Conservation (phyloP, 2,888 invertebrate genomes). For the Drosophila koepferae region DNA sequence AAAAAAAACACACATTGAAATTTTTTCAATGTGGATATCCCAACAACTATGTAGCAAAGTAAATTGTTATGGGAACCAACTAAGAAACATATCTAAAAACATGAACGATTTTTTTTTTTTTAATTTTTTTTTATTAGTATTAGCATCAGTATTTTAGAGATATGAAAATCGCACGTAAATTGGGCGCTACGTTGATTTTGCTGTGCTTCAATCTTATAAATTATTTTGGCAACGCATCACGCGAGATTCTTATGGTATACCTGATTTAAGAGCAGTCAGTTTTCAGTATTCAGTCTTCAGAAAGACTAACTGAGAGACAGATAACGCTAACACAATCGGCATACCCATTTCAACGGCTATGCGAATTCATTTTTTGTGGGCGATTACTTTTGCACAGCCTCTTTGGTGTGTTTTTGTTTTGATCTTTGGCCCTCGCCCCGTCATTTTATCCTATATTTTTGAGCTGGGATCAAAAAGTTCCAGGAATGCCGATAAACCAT, state of each 20-base stretch:
- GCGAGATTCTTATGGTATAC: conserved; percentile 75
- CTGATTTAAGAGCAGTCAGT: conserved; percentile 40
- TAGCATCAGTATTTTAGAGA: conserved; percentile 29
- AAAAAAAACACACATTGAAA: background rate
- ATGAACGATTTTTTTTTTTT: background rate
- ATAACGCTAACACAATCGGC: conserved; percentile 66
- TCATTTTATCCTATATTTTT: conserved; percentile 68
- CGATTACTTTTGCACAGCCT: conserved; percentile 79
- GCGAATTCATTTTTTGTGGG: conserved; percentile 81
- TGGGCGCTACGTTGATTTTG: conserved; percentile 71
- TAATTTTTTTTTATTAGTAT: conserved; percentile 25
- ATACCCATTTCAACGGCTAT: conserved; percentile 66
- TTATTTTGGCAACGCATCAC: conserved; percentile 85
- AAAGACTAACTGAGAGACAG: conserved; percentile 55
- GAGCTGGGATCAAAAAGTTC: conserved; percentile 70
- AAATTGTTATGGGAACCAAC: conserved; percentile 42
- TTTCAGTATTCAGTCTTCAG: conserved; percentile 41
- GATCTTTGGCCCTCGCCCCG: conserved; percentile 71
- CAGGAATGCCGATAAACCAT: conserved; percentile 78
- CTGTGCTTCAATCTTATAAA: conserved; percentile 81
- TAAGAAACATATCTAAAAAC: conserved; percentile 28
- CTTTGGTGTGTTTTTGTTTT: conserved; percentile 72
- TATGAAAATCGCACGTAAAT: conserved; percentile 68
- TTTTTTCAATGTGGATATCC: background rate
- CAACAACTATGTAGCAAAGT: conserved; percentile 18